Evolutionary conservation across 53 echinoderm and acorn worm species (phyloP), one percentile per base, ranked within the genome.

Genomic region (Arbacia lixula): DNA sequence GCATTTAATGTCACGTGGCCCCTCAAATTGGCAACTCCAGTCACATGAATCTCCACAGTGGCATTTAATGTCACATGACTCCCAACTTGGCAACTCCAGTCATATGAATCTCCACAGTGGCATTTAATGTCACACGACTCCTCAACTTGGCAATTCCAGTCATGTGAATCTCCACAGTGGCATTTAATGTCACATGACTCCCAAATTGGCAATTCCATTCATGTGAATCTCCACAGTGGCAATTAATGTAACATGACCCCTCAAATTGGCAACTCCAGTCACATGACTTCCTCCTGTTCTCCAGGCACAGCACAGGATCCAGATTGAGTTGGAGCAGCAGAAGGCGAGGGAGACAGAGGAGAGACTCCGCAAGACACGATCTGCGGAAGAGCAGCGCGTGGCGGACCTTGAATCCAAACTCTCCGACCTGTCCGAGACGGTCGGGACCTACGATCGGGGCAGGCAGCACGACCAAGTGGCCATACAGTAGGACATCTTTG

Each of bases 401-500:
- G 89, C 98, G 6, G 86, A 83, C 34, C 53, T 97, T 49, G 98
- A 97, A 68, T 86, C 88, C 14, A 97, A 97, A 52, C 88, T 97
- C 6, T 90, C 98, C 6, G 98, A 92, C 36, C 53, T 97, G n/a
- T 97, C 98, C 1, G 90, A 87, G 12, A 92, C 92, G 2, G 98
- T 97, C 4, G 98, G 96, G 5, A 94, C 72, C 42, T 94, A 97
- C 34, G 94, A 94, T 76, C 77, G 98, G 72, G 86, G 90, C 5
- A 84, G 90, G 28, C 93, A 97, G 66, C 94, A 97, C 40, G 98
- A 94, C 43, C 98, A 94, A 50, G 58, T 80, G 17, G 90, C 94
- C 20, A 94, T 97, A 66, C 94, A 92, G 98, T 97, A 56, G 90
- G 98, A n/a, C n/a, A n/a, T n/a, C n/a, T n/a, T n/a, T n/a, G n/a